Base-by-base conservation (phyloP, 1,140 invertebrate species). In the Apocrypta bakeri region DNA sequence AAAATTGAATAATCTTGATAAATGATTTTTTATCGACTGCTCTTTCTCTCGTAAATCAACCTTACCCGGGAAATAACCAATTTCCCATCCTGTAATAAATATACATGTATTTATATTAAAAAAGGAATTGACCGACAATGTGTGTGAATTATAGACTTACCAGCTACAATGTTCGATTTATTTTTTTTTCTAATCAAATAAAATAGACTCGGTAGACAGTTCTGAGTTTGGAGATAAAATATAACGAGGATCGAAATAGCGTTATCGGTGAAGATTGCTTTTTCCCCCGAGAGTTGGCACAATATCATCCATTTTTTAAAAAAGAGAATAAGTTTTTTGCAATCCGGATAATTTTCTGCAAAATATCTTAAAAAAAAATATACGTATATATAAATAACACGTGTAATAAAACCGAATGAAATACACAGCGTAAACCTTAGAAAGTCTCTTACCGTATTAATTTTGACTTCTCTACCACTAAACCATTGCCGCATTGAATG, bases 391-490 rank as follows among this genome's bases (percentile, higher is more conserved):
- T 4, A 37, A 9, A 37, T 9, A 37, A 37, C n/a, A 37, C 9
- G 33, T 9, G 33, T 37, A 37, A 37, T 37, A n/a, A n/a, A n/a
- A n/a, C 9, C 33, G 2, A 37, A 4, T 9, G 33, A 2, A 37
- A 37, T 37, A 33, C 24, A 12, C 17, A 79, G 25, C 8, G 17
- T 64, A 37, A 77, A 73, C 21, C n/a, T n/a, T n/a, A n/a, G n/a
- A n/a, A n/a, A 4, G 68, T 73, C 33, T 27, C 2, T 83, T 90
- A 92, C 91, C 84, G 88, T 73, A 93, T 80, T 82, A 92, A 88
- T 85, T 90, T 90, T 1, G 92, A 93, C 85, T 94, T 94, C 86
- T 93, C 91, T 21, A 93, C 90, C 81, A 91, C 91, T 12, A 94
- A 88, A 2, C 92, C 90, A 88, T 93, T 92, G 48, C 87, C 89